These are phyloP conservation scores for Mastacembelus armatus DNA, from an alignment of 2,797 vertebrate genomes.

Conservation along the genomic window DNA sequence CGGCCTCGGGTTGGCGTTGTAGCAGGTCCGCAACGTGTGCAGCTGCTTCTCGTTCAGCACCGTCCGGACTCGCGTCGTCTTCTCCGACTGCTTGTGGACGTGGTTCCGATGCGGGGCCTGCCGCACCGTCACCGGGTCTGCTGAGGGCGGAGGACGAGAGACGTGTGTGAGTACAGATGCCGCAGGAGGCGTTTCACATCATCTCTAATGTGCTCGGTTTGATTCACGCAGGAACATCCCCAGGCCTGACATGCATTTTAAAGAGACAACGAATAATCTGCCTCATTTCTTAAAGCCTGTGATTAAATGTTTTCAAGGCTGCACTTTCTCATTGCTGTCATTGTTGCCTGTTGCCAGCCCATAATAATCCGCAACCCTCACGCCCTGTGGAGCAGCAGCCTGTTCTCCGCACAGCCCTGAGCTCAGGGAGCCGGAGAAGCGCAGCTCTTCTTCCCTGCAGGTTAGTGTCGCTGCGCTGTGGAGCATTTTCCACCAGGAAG, in stretches of 20 bases:
- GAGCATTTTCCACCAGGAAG: constrained; percentile 24
- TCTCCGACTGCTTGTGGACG: constrained; percentile 91
- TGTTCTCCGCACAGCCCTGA: too few species aligned
- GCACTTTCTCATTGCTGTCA: background rate
- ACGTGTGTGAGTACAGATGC: background rate
- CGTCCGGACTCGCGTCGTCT: constrained; percentile 93
- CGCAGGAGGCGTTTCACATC: background rate
- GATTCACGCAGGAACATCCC: background rate
- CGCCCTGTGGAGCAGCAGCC: background rate
- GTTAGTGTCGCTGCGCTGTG: background rate
- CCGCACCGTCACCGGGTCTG: constrained; percentile 86
- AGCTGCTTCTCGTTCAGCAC: constrained; percentile 97
- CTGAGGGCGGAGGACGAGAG: constrained; percentile 2
- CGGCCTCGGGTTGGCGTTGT: constrained; percentile 94
- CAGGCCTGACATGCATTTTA: background rate
- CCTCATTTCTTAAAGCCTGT: too few species aligned
- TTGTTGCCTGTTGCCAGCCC: background rate
- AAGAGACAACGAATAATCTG: too few species aligned
- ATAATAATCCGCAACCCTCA: background rate
- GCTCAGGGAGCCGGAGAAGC: too few species aligned
- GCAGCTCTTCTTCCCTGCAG: too few species aligned
- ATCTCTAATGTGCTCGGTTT: too few species aligned
- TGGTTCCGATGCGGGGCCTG: constrained; percentile 89
- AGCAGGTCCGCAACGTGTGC: constrained; percentile 94
- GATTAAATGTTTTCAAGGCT: background rate